Evolutionary conservation across 2,888 invertebrate species (phyloP), one percentile per base, ranked within the genome.

Genomic region (Miltochrista miniata): DNA sequence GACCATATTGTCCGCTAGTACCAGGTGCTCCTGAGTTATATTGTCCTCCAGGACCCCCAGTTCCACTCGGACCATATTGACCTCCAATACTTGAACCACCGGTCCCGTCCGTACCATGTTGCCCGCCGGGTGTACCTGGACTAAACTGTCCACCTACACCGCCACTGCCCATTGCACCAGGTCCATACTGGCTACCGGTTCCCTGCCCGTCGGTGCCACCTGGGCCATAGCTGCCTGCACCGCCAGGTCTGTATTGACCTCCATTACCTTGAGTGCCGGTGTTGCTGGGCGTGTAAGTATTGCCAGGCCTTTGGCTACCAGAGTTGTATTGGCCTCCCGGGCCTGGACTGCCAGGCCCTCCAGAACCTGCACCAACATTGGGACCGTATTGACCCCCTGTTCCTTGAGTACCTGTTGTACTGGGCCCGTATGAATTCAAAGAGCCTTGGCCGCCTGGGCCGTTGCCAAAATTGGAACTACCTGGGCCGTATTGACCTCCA

Each of bases 61-160:
- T 61, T 48, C 45, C 51, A 18, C 54, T 54, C 11, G 49, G 36
- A 9, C n/a, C 15, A 38, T 55, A 53, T 34, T 54, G 44, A 11
- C 55, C 41, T 8, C 45, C 46, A 2, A 42, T 52, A 14, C 51
- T 56, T n/a, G 48, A 36, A 3, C n/a, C 15, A 39, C 34, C 14
- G 8, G 31, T 30, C 9, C 39, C 34, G 11, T 37, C 42, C 14
- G 42, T 41, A 2, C 13, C 11, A 7, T 46, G 33, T 43, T 35
- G 42, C 15, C 39, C 46, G 15, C 29, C 46, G 4, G 39, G 12
- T 12, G 45, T 51, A 1, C 38, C 48, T n/a, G 53, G 41, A 7
- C 50, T n/a, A 42, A 41, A 47, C 29, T 42, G 36, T 30, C 34
- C 47, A 11, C 37, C 38, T 11, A 18, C 1, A 7, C 15, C 15